phyloP scores from a whole-genome alignment of 2,113 vertebrate species.

The Thunnus thynnus region DNA sequence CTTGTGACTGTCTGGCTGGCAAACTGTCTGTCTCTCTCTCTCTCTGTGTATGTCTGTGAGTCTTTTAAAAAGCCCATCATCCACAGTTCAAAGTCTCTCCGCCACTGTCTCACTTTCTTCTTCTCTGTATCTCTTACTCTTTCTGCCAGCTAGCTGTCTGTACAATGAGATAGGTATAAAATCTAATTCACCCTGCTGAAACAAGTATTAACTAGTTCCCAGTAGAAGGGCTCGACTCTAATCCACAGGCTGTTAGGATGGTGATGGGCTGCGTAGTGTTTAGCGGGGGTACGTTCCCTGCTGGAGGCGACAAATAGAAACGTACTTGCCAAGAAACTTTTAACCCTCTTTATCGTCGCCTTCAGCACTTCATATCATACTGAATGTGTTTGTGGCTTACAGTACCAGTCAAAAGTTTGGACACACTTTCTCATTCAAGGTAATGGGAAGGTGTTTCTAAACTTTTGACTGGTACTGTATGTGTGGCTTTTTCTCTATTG shows the following conservation, averaged over 20 bases:
- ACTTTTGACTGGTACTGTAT: too few relatives aligned
- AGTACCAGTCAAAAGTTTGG: too few relatives aligned
- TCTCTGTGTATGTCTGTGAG: not conserved
- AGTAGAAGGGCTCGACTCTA: slow-evolving; percentile 36
- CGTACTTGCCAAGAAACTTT: slow-evolving; percentile 10
- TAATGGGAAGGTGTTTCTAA: too few relatives aligned
- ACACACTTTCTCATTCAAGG: too few relatives aligned
- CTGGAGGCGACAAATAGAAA: slow-evolving; percentile 21
- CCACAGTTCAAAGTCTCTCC: slow-evolving; percentile 43
- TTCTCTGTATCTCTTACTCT: slow-evolving; percentile 22
- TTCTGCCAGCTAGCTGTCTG: slow-evolving; percentile 40
- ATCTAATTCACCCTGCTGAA: slow-evolving; percentile 40
- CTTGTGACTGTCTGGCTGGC: slow-evolving; percentile 2
- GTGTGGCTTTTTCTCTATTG: too few relatives aligned
- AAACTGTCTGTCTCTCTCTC: slow-evolving; percentile 10
- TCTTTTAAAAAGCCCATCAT: slow-evolving; percentile 48
- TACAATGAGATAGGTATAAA: slow-evolving; percentile 39
- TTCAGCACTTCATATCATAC: not conserved
- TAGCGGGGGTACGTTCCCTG: not conserved
- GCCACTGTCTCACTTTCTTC: slow-evolving; percentile 12
- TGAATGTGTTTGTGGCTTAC: not conserved
- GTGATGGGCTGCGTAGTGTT: slow-evolving; percentile 38
- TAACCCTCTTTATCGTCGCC: not conserved
- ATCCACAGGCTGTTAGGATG: slow-evolving; percentile 42
- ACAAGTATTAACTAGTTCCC: slow-evolving; percentile 42